Evolutionary conservation across 2,888 invertebrate genomes (phyloP), one percentile per base, ranked within the genome.

Genomic region (Pogonocherus hispidulus): DNA sequence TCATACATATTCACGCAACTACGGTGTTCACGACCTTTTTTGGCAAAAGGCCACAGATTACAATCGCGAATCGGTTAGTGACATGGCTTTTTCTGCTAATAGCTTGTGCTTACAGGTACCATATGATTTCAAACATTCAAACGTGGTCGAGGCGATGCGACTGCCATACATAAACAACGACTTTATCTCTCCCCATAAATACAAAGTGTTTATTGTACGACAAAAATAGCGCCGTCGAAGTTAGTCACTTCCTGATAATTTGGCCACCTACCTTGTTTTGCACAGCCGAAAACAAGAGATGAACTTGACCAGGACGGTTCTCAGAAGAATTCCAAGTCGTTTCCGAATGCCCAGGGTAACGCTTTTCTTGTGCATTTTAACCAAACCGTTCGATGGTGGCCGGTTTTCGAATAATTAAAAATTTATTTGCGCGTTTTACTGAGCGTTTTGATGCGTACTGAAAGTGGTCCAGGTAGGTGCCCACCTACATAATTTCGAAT

Each of bases 241-340:
- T 52, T 52, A 32, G 32, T 16, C 52, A 52, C 18, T 52, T 52
- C 52, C 52, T 32, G 32, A 52, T 52, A 22, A 51, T 35, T 37
- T n/a, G 49, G 22, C 59, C 59, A 60, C 59, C 59, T 60, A 60
- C 59, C 59, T 60, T 9, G 59, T 19, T 35, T 27, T 47, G 20
- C 47, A 23, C n/a, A 32, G 6, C 19, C 14, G 11, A 49, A 60
- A 60, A 35, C 19, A 60, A 14, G 47, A 46, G n/a, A 32, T 46
- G n/a, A 60, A 60, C 18, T 1, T n/a, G 32, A 1, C 47, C 20
- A 60, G 9, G 2, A n/a, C 11, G 19, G 11, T 35, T n/a, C 11
- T 18, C 47, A 27, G 19, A 6, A 46, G 8, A 47, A 19, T 20
- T n/a, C 59, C 22, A n/a, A 60, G 19, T 60, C 59, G 16, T 32